Percentiles rank a stretch among this genome's conserved stretches.
phyloP scores from a whole-genome alignment of 1,140 invertebrate genomes.

The Hesperophylax magnus region DNA sequence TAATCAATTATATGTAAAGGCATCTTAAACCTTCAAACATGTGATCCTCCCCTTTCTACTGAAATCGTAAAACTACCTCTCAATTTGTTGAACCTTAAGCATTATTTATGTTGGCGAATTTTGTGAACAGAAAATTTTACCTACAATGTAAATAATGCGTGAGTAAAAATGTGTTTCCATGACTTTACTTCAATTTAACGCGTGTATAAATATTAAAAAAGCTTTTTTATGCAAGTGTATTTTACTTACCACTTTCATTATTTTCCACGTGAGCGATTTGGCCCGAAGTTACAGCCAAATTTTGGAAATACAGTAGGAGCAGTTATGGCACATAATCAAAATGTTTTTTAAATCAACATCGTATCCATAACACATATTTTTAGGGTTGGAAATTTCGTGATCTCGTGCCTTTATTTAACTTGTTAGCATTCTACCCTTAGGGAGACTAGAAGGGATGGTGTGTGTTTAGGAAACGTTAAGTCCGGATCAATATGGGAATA shows the following conservation, averaged over 20 bases:
- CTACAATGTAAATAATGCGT: too few relatives aligned
- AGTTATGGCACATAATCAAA: too few relatives aligned
- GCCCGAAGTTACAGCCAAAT: slow-evolving; percentile 17
- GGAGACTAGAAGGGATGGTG: slow-evolving; percentile 31
- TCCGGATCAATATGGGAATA: slow-evolving; percentile 40
- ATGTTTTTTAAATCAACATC: too few relatives aligned
- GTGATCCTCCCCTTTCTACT: background rate
- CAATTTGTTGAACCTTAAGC: slow-evolving; percentile 7
- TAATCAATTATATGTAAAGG: background rate
- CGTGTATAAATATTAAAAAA: too few relatives aligned
- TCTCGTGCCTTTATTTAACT: background rate
- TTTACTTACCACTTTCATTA: slow-evolving; percentile 7
- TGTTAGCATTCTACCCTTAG: background rate
- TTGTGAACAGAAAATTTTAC: too few relatives aligned
- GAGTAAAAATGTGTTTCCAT: background rate
- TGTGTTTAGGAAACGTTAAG: slow-evolving; percentile 41
- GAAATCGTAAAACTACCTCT: background rate
- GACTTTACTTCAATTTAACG: background rate
- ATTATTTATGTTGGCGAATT: slow-evolving; percentile 27
- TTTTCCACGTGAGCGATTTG: slow-evolving; percentile 28
- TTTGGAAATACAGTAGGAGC: too few relatives aligned
- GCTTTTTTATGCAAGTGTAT: background rate
- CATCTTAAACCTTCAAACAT: background rate
- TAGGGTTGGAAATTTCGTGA: background rate
- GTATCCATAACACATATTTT: too few relatives aligned